Evolutionary conservation across 2,888 invertebrate species (phyloP), one percentile per base, ranked within the genome.

Genomic region (Drosophila limbata): DNA sequence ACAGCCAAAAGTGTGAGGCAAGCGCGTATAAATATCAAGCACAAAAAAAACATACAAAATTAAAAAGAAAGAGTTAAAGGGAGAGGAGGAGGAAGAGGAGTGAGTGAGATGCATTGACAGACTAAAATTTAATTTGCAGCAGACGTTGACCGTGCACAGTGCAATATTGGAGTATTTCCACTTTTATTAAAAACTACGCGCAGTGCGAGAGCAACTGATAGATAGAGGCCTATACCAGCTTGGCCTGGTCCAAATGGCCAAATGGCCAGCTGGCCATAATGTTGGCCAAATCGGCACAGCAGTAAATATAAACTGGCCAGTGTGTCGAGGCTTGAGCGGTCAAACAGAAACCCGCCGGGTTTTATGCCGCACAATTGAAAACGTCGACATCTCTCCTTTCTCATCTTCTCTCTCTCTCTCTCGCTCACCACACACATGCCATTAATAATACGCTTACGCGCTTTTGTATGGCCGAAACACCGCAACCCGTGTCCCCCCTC

Each of bases 361-460:
- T 69, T 73, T 73, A 57, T 61, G 71, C 68, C 64, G 63, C 73
- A 77, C 77, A 77, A 83, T 76, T 81, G 77, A 75, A 81, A 76
- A 51, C 50, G 63, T 61, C 59, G 53, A 53, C 52, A 55, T 63
- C 37, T 8, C 55, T 31, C 45, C 35, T 25, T 11, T 10, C 42
- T n/a, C 21, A 31, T n/a, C 15, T 19, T 13, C 33, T 13, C 17
- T 19, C 35, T 4, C n/a, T 5, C 15, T 40, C 10, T 6, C 42
- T 9, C 17, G 37, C 28, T 10, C 15, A 2, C 17, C 39, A 53
- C 59, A 67, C 65, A 55, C 69, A 67, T 45, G 69, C 70, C 81
- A 83, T 89, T 82, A 89, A 87, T 87, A 87, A 87, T 87, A 82
- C 89, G 89, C 86, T 87, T 87, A 87, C 81, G 87, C 78, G 84